A percentile compares a stretch with the other conserved stretches of the same genome.
Evolutionary conservation across 2,888 invertebrate genomes (phyloP).

Genomic region (Conchocele bisecta): DNA sequence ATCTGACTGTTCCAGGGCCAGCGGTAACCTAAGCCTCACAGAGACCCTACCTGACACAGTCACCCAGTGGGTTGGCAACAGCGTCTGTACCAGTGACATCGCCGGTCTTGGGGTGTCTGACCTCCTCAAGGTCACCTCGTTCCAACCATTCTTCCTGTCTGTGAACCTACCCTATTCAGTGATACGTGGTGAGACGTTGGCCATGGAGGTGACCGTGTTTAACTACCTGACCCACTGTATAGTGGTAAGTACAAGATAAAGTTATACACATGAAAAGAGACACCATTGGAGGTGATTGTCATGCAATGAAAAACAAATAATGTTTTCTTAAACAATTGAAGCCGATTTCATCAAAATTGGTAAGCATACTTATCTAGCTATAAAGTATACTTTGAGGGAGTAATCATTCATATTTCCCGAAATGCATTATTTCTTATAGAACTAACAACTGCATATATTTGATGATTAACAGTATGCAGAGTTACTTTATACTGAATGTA

Average conservation of each 20-base stretch:
- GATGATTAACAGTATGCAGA: no score
- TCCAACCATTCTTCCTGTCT: constrained; percentile 90
- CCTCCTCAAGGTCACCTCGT: constrained; percentile 84
- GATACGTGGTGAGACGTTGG: constrained; percentile 87
- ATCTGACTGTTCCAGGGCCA: constrained; percentile 65
- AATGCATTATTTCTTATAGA: no score
- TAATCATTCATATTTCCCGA: no score
- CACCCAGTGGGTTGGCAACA: constrained; percentile 86
- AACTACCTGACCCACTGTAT: constrained; percentile 89
- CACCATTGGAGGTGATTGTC: no score
- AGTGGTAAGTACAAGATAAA: constrained; percentile 87
- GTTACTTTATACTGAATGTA: no score
- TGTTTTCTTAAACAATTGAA: no score
- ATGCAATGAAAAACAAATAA: no score
- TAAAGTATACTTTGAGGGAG: no score
- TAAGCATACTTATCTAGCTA: no score
- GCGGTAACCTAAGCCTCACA: constrained; percentile 59
- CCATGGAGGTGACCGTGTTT: constrained; percentile 88
- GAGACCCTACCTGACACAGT: constrained; percentile 85
- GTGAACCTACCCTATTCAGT: constrained; percentile 88
- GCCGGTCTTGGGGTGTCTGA: constrained; percentile 85
- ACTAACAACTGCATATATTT: no score
- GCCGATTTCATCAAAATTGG: no score
- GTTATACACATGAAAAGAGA: no score
- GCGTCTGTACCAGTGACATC: constrained; percentile 84